Conservation (phyloP, 1,140 invertebrate genomes). For the Pachypeltis micranthus region DNA sequence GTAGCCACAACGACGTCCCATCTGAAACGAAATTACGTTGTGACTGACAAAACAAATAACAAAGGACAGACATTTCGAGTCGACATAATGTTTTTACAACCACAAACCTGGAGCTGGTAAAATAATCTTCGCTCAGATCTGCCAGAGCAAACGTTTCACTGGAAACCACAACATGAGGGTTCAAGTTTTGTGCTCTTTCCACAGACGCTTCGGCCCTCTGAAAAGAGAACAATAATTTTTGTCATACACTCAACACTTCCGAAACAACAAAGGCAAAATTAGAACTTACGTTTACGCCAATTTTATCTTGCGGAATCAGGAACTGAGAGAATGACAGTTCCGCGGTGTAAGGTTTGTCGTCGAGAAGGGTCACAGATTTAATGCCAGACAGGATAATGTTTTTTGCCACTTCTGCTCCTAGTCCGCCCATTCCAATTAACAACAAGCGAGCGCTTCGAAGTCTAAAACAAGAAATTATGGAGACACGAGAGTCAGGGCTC, state of each 20-base stretch:
- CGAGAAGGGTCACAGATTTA: constrained; percentile 77
- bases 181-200: constrained; percentile 63
- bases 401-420: constrained; percentile 92
- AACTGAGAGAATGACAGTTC: constrained; percentile 72
- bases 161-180: constrained; percentile 81
- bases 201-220: constrained; percentile 75
- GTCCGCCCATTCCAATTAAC: constrained; percentile 74
- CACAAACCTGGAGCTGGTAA: constrained; percentile 33
- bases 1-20: constrained; percentile 81
- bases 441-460: constrained; percentile 74
- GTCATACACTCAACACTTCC: too few species aligned
- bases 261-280: too few species aligned
- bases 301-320: constrained; percentile 48
- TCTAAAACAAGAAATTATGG: constrained; percentile 46
- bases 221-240: constrained; percentile 35
- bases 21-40: constrained; percentile 28
- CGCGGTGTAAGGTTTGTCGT: constrained; percentile 58
- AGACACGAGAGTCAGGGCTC: too few species aligned
- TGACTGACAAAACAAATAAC: too few species aligned
- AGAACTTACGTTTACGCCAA: constrained; percentile 54
- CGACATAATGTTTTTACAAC: too few species aligned
- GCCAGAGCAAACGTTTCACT: constrained; percentile 51
- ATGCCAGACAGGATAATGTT: constrained; percentile 92
- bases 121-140: constrained; percentile 57
- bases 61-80: too few species aligned